These are phyloP conservation scores for Temnothorax ravouxi DNA, from an alignment of 2,888 invertebrate genomes.

Conservation along the genomic window DNA sequence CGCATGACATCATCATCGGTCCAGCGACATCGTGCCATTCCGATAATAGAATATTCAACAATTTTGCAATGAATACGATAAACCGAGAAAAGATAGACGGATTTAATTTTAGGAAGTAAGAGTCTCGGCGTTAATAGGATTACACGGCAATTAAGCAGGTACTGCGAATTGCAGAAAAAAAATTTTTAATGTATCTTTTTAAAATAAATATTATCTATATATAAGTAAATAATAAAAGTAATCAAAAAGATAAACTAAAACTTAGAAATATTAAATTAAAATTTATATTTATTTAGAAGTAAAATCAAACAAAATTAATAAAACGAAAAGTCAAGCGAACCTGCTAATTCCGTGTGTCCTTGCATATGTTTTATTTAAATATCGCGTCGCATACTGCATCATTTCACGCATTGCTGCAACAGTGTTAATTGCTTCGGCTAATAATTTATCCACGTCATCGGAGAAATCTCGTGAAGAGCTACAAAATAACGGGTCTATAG, in stretches of 20 bases:
- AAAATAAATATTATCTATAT: background rate
- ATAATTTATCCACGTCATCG: constrained; percentile 19
- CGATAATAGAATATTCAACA: constrained; percentile 60
- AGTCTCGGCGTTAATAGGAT: background rate
- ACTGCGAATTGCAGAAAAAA: background rate
- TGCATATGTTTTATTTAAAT: constrained; percentile 4
- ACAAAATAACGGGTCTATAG: background rate
- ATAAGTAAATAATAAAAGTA: background rate
- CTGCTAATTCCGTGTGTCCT: background rate
- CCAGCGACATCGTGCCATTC: constrained; percentile 15
- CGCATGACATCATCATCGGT: constrained; percentile 64
- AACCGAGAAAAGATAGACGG: background rate
- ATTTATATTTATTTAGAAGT: background rate
- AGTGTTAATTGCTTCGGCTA: constrained; percentile 25
- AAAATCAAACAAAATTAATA: background rate
- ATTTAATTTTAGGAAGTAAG: constrained; percentile 7
- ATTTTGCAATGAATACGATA: constrained; percentile 2
- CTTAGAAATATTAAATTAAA: background rate
- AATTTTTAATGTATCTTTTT: background rate
- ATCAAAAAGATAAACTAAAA: background rate
- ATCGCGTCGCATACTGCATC: background rate
- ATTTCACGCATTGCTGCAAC: background rate
- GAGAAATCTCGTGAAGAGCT: constrained; percentile 27
- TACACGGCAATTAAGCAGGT: background rate
- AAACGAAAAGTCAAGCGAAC: background rate